Conservation (phyloP, 92 coral and sea anemone species). For the Metridium senile region DNA sequence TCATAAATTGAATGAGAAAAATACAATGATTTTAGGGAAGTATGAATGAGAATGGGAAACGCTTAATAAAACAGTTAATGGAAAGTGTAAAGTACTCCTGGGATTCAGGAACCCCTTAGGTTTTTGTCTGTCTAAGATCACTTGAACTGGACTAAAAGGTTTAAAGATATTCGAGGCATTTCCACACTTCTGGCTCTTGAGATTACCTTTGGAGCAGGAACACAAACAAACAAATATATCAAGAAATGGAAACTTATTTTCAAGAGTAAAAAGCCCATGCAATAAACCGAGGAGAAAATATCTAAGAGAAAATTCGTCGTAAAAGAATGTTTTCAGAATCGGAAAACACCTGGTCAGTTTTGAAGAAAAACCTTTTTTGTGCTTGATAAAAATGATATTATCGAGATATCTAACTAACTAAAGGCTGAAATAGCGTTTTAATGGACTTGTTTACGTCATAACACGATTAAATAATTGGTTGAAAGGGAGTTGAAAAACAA, state of each 20-base stretch:
- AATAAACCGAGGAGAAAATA: neutral
- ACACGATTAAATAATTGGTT: neutral
- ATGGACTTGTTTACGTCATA: constrained; percentile 33
- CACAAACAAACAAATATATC: neutral
- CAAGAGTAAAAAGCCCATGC: neutral
- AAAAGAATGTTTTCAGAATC: neutral
- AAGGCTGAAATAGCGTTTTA: constrained; percentile 1
- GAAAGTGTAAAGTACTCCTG: neutral
- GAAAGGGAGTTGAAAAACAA: constrained; percentile 3
- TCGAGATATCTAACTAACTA: constrained; percentile 15
- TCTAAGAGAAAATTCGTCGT: neutral
- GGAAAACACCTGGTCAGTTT: constrained; percentile 7
- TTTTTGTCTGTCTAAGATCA: neutral
- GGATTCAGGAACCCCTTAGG: neutral
- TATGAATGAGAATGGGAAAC: no score
- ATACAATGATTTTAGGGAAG: neutral
- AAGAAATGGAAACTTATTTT: neutral
- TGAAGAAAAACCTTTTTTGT: neutral
- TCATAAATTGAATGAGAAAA: neutral
- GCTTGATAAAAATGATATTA: constrained; percentile 5
- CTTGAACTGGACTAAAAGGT: neutral
- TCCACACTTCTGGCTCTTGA: neutral
- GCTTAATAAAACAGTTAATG: neutral
- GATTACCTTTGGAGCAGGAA: neutral
- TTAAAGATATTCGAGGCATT: neutral